These are phyloP conservation scores for Diachasmimorpha longicaudata DNA, from an alignment of 1,140 invertebrate species.

Conservation along the genomic window DNA sequence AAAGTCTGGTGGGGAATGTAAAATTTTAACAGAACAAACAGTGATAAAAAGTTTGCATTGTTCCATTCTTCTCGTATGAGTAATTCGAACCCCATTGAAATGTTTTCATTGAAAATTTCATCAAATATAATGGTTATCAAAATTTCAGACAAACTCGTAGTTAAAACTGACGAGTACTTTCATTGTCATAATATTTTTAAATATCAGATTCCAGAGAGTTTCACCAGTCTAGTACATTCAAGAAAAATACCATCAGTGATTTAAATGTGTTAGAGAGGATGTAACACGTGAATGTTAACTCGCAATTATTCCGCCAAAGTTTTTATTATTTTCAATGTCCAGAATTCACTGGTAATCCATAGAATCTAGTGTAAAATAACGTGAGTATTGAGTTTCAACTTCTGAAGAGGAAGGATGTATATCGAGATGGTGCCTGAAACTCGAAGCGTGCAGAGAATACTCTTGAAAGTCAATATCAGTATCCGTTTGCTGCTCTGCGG, in stretches of 20 bases:
- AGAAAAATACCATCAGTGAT: too few relatives aligned
- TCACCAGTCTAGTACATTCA: too few relatives aligned
- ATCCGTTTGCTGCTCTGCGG: conserved; percentile 33
- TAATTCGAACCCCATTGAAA: neutral
- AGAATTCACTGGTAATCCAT: neutral
- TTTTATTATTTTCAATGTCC: neutral
- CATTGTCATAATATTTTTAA: too few relatives aligned
- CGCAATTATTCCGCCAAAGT: too few relatives aligned
- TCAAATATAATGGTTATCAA: too few relatives aligned
- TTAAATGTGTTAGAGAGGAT: too few relatives aligned
- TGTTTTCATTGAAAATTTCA: neutral
- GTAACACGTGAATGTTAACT: too few relatives aligned
- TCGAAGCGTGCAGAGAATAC: conserved; percentile 31
- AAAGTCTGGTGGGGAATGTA: too few relatives aligned
- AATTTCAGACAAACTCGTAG: too few relatives aligned
- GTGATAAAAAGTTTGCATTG: neutral
- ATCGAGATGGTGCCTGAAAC: neutral
- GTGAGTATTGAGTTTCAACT: neutral
- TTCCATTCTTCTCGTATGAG: neutral
- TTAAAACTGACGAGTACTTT: too few relatives aligned
- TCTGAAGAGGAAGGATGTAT: neutral
- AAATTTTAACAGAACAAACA: too few relatives aligned
- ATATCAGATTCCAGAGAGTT: too few relatives aligned
- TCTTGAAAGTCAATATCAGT: conserved; percentile 41
- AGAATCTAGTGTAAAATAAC: neutral